Evolutionary conservation across 1,140 invertebrate genomes (phyloP).

Genomic region (Euwallacea similis): DNA sequence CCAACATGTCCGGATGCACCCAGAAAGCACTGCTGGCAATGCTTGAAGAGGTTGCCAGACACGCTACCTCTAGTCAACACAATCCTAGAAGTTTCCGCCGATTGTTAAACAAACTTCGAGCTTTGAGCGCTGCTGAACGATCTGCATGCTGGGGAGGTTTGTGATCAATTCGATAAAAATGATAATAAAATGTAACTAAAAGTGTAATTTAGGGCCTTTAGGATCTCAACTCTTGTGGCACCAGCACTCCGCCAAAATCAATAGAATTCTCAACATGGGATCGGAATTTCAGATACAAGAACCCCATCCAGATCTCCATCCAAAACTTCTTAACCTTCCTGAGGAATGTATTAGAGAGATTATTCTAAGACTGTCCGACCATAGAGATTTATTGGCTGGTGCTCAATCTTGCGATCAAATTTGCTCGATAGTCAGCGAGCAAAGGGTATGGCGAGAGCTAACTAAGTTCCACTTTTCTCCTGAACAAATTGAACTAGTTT

Average conservation of each 20-base stretch:
- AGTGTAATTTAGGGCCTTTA: slow-evolving; percentile 61
- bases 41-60: slow-evolving; percentile 87
- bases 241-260: slow-evolving; percentile 80
- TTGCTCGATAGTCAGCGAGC: slow-evolving; percentile 81
- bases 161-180: background rate
- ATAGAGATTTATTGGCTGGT: slow-evolving; percentile 77
- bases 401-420: slow-evolving; percentile 68
- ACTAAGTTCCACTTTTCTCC: slow-evolving; percentile 90
- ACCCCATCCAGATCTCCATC: slow-evolving; percentile 78
- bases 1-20: slow-evolving; percentile 86
- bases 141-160: slow-evolving; percentile 77
- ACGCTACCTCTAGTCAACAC: slow-evolving; percentile 78
- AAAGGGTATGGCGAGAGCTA: slow-evolving; percentile 89
- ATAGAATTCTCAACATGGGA: slow-evolving; percentile 80
- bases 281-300: slow-evolving; percentile 76
- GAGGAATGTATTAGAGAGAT: slow-evolving; percentile 92
- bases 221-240: slow-evolving; percentile 89
- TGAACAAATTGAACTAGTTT: slow-evolving; percentile 76
- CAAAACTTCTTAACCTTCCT: slow-evolving; percentile 87
- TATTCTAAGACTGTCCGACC: slow-evolving; percentile 85
- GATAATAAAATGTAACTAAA: background rate
- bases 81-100: slow-evolving; percentile 81
- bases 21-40: slow-evolving; percentile 92
- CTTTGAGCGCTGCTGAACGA: slow-evolving; percentile 60
- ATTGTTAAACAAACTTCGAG: slow-evolving; percentile 73